A percentile compares a stretch with the other conserved stretches of the same genome.
phyloP scores from a whole-genome alignment of 2,888 invertebrate genomes.

The Agrilus cyanescens region DNA sequence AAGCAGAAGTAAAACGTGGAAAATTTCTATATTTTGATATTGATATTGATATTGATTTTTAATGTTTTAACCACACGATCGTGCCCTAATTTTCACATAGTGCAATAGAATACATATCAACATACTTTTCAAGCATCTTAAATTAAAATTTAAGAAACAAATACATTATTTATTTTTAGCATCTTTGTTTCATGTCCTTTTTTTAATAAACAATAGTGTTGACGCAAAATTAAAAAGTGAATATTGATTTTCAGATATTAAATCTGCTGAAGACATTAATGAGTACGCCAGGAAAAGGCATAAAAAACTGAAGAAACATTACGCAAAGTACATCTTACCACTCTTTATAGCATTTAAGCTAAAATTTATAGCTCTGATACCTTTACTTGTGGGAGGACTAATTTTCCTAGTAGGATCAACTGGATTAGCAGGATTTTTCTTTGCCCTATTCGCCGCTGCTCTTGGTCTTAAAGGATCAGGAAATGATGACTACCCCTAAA shows the following conservation, averaged over 20 bases:
- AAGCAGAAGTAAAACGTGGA: no score
- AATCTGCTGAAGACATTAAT: constrained; percentile 8
- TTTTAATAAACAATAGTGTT: no score
- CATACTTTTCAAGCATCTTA: no score
- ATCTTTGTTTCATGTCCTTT: no score
- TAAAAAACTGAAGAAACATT: constrained; percentile 43
- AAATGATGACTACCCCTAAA: no score
- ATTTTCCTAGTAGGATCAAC: constrained; percentile 65
- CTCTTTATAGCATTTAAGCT: constrained; percentile 71
- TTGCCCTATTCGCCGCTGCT: constrained; percentile 72
- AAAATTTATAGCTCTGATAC: constrained; percentile 68
- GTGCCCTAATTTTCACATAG: no score
- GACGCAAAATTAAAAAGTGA: neutral
- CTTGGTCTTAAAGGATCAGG: constrained; percentile 56
- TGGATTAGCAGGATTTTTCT: constrained; percentile 77
- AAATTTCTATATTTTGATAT: no score
- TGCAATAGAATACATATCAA: no score
- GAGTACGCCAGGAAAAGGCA: constrained; percentile 24
- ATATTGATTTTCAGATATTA: neutral
- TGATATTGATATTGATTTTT: no score
- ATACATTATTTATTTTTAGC: no score
- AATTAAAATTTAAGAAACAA: no score
- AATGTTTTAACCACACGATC: no score
- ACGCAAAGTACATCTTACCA: constrained; percentile 60
- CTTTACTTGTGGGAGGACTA: constrained; percentile 60